Percentiles rank a stretch among this genome's conserved stretches.
Evolutionary conservation across 2,113 vertebrate genomes (phyloP).

Genomic region (Struthio camelus): DNA sequence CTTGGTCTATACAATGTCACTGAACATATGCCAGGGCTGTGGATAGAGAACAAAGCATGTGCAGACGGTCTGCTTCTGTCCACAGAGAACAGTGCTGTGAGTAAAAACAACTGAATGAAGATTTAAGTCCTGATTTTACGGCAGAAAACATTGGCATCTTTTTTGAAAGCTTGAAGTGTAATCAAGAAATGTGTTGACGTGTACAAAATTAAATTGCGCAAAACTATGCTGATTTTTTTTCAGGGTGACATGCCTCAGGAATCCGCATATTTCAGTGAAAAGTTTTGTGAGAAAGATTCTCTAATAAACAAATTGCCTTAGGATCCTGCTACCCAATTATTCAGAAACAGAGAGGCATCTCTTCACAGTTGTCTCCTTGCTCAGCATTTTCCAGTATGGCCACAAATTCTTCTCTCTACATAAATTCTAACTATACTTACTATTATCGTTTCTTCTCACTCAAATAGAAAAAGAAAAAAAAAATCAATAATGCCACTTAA

Average conservation of each 20-base stretch:
- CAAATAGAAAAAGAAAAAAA: background rate
- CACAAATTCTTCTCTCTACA: background rate
- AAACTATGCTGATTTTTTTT: slow-evolving; percentile 26
- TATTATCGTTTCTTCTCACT: background rate
- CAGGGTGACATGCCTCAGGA: slow-evolving; percentile 18
- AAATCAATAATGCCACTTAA: background rate
- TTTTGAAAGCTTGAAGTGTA: slow-evolving; percentile 37
- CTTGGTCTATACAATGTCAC: background rate
- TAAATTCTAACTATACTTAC: background rate
- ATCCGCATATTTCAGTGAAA: slow-evolving; percentile 21
- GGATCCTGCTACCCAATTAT: slow-evolving; percentile 33
- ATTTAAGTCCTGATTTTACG: slow-evolving; percentile 34
- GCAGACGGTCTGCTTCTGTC: slow-evolving; percentile 6
- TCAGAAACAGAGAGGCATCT: slow-evolving; percentile 7
- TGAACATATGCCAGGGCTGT: background rate
- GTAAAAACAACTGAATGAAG: slow-evolving; percentile 3
- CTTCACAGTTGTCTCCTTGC: background rate
- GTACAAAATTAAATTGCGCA: slow-evolving; percentile 43
- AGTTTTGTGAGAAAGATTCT: background rate
- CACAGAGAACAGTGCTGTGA: background rate
- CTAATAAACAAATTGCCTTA: slow-evolving; percentile 18
- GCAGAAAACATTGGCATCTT: background rate
- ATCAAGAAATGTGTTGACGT: slow-evolving; percentile 41
- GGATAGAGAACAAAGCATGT: background rate
- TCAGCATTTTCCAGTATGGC: slow-evolving; percentile 14